Base-by-base conservation (phyloP, 2,797 vertebrate genomes). In the Neopelma chrysocephalum region DNA sequence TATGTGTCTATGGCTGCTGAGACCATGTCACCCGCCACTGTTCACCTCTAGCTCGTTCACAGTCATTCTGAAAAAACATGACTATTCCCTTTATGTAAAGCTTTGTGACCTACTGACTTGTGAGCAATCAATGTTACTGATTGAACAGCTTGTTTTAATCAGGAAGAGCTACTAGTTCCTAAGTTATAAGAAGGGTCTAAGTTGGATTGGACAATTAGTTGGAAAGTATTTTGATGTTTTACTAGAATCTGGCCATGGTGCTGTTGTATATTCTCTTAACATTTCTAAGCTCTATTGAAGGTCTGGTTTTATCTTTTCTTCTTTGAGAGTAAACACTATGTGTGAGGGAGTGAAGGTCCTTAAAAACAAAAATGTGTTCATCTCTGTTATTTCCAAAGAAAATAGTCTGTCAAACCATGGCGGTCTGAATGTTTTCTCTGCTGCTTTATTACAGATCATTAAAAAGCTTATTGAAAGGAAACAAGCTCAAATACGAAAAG, bases 381-480 rank as follows among this genome's bases (percentile, higher is more conserved):
- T 79, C 53, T 62, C 82, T 54, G 51, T 73, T 77, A 70, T 80
- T 88, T 77, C 31, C 61, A 66, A 86, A 82, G 69, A 81, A 83
- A 83, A 48, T 15, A 56, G 13, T 56, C 5, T 36, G 0, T 70
- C 34, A 47, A 25, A 47, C 15, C n/a, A 32, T 61, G 60, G 12
- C n/a, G 25, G 3, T 66, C 32, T 91, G 42, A 36, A 65, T 27
- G 34, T 73, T 82, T 93, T 82, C 32, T 95, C 6, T 93, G 15
- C 66, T 94, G 51, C 70, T 80, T 95, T 88, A 43, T 97, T 97
- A 91, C 98, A 99, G 99, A 99, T 99, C 83, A 99, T 99, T 95
- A 99, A 99, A 97, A 99, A 99, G 97, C 98, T 99, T 96, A 99
- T 99, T 47, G 99, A 99, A 98, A 98, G 99, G 95, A 99, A 99